These are phyloP conservation scores for Corvus hawaiiensis DNA, from an alignment of 2,113 vertebrate species.

Conservation along the genomic window DNA sequence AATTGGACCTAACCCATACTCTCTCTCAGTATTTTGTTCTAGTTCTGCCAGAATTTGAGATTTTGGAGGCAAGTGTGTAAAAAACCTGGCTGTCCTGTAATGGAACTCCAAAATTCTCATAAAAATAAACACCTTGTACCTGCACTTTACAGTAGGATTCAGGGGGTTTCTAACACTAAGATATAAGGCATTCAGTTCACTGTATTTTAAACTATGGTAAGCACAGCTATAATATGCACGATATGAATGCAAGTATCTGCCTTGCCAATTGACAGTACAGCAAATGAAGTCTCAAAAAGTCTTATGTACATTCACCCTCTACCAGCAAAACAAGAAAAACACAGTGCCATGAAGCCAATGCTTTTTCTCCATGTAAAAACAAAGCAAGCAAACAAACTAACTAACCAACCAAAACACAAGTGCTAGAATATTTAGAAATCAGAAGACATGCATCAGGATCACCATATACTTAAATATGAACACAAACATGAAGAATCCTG, in stretches of 20 bases:
- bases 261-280: constrained; percentile 74
- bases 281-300: constrained; percentile 67
- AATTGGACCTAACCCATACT: neutral
- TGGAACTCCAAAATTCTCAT: neutral
- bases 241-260: constrained; percentile 73
- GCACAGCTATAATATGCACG: constrained; percentile 76
- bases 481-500: neutral
- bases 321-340: neutral
- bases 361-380: neutral
- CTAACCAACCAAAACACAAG: neutral
- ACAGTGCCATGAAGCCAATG: neutral
- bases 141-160: neutral
- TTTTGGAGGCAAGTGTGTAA: neutral
- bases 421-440: neutral
- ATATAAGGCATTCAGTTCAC: constrained; percentile 77
- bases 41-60: neutral
- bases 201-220: constrained; percentile 80
- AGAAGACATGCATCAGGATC: neutral
- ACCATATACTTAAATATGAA: neutral
- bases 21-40: neutral
- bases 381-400: neutral
- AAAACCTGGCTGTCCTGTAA: neutral
- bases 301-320: neutral
- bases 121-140: neutral
- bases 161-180: neutral